These are phyloP conservation scores for Exaiptasia diaphana DNA, from an alignment of 64 coral and sea anemone genomes.

Conservation along the genomic window DNA sequence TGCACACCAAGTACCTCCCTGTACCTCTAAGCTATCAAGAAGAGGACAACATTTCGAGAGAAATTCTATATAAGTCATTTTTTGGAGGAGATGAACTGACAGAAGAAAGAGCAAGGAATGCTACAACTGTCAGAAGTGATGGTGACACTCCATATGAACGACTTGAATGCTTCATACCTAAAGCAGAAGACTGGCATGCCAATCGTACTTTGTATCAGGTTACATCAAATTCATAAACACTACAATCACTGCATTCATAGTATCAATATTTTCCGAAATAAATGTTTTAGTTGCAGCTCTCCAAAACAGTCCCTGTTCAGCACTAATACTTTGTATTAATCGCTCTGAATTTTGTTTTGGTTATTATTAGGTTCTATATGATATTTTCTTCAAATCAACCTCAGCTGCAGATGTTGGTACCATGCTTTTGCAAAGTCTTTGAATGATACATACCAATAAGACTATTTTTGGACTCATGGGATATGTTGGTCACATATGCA, in stretches of 20 bases:
- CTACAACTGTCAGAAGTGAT: conserved; percentile 31
- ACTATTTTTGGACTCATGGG: neutral
- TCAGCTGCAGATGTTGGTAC: conserved; percentile 40
- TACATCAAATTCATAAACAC: no score
- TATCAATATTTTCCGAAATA: no score
- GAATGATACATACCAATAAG: conserved; percentile 65
- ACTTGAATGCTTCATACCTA: conserved; percentile 14
- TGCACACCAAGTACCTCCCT: conserved; percentile 32
- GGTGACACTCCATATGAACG: conserved; percentile 17
- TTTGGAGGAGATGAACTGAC: conserved; percentile 40
- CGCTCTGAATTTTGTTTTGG: no score
- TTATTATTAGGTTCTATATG: conserved; percentile 70
- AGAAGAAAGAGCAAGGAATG: conserved; percentile 35
- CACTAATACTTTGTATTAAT: no score
- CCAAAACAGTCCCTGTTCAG: no score
- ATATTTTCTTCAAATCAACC: conserved; percentile 11
- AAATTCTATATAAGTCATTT: conserved; percentile 14
- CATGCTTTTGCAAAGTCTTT: conserved; percentile 48
- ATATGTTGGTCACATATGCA: neutral
- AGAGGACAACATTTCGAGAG: neutral
- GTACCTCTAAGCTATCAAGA: neutral
- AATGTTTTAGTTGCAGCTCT: no score
- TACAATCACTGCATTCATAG: no score
- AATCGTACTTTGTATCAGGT: conserved; percentile 53
- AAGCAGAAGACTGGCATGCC: conserved; percentile 46